Evolutionary conservation across 2,888 invertebrate genomes (phyloP).

Genomic region (Acleris laterana): DNA sequence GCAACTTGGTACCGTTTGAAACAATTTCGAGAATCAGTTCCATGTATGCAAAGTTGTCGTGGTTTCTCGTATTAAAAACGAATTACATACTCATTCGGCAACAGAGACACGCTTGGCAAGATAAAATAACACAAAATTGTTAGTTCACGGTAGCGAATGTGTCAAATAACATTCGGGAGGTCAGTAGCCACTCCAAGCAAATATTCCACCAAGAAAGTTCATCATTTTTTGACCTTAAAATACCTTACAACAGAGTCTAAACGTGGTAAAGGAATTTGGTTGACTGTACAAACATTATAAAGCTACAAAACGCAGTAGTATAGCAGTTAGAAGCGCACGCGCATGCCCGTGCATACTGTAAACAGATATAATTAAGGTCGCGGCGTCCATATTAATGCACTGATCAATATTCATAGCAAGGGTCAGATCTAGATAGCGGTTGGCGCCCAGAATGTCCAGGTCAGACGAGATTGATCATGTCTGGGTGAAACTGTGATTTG

Average conservation of each 20-base stretch:
- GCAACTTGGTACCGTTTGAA: neutral
- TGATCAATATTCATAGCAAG: conserved; percentile 67
- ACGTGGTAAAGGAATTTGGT: too few relatives aligned
- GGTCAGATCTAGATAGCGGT: conserved; percentile 62
- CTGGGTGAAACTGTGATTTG: conserved; percentile 33
- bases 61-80: neutral
- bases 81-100: neutral
- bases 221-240: too few relatives aligned
- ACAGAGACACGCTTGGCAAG: too few relatives aligned
- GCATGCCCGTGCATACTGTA: conserved; percentile 63
- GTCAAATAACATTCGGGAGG: neutral
- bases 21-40: neutral
- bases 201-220: too few relatives aligned
- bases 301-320: conserved; percentile 4
- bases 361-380: conserved; percentile 73
- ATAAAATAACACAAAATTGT: too few relatives aligned
- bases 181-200: neutral
- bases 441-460: conserved; percentile 47
- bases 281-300: conserved; percentile 2
- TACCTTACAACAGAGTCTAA: too few relatives aligned
- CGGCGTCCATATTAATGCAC: conserved; percentile 60
- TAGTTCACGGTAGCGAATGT: too few relatives aligned
- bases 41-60: conserved; percentile 5
- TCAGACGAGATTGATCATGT: conserved; percentile 46
- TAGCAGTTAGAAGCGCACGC: conserved; percentile 44